phyloP scores from a whole-genome alignment of 2,888 invertebrate genomes.

The Zaprionus bogoriensis region DNA sequence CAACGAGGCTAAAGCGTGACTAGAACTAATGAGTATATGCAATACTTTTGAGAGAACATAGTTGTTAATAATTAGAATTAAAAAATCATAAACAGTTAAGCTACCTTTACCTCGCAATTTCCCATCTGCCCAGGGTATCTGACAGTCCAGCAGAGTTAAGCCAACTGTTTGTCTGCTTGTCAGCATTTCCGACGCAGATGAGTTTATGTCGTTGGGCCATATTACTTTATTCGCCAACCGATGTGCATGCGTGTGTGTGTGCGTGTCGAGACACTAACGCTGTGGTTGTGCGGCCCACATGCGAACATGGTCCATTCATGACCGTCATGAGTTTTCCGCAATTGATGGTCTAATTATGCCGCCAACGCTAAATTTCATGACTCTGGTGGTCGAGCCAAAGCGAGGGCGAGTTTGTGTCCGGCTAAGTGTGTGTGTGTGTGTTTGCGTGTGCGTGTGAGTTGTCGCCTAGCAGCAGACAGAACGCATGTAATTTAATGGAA shows the following conservation, averaged over 20 bases:
- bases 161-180: conserved; percentile 47
- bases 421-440: conserved; percentile 13
- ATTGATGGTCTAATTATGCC: conserved; percentile 83
- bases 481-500: conserved; percentile 66
- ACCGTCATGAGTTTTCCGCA: conserved; percentile 80
- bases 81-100: no score
- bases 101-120: no score
- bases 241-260: conserved; percentile 25
- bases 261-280: conserved; percentile 22
- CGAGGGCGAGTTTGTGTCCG: conserved; percentile 18
- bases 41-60: no score
- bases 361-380: conserved; percentile 78
- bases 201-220: conserved; percentile 77
- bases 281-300: conserved; percentile 49
- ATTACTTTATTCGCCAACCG: conserved; percentile 67
- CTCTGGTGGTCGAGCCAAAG: conserved; percentile 57
- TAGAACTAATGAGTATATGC: no score
- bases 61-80: no score
- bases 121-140: no score
- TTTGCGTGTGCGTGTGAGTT: no score
- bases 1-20: no score
- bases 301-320: conserved; percentile 64
- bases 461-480: no score
- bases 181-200: conserved; percentile 73
- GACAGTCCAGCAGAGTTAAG: not conserved